phyloP scores from a whole-genome alignment of 2,797 vertebrate genomes.

The Cynodonichthys magdalenae region DNA sequence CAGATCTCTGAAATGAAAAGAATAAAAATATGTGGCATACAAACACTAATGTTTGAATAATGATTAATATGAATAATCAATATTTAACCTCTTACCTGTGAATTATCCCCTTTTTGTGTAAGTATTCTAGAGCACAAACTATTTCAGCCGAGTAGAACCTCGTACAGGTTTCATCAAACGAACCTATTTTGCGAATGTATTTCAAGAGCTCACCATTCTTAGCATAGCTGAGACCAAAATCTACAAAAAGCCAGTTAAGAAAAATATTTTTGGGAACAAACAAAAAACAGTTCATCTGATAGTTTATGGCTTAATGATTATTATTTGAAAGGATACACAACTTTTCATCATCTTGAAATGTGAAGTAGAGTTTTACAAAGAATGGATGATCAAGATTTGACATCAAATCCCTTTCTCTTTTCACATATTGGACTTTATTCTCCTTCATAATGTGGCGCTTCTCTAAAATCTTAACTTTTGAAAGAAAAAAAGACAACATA shows the following conservation, averaged over 20 bases:
- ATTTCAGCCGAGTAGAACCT: conserved; percentile 98
- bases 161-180: conserved; percentile 98
- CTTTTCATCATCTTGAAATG: conserved; percentile 99
- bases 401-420: conserved; percentile 96
- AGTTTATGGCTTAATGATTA: neutral
- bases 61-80: neutral
- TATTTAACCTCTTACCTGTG: conserved; percentile 87
- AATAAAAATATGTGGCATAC: conserved; percentile 1
- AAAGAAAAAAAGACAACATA: conserved; percentile 33
- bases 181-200: conserved; percentile 99
- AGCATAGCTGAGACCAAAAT: conserved; percentile 99
- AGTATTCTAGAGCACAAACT: conserved; percentile 95
- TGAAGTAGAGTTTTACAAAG: conserved; percentile 99
- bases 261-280: conserved; percentile 26
- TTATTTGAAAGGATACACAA: conserved; percentile 93
- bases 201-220: conserved; percentile 99
- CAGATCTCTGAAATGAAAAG: conserved; percentile 89
- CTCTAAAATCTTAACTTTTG: conserved; percentile 97
- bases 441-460: conserved; percentile 99
- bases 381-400: conserved; percentile 97
- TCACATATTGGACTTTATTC: conserved; percentile 98
- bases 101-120: conserved; percentile 97
- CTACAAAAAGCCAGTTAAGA: conserved; percentile 87
- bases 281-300: neutral
- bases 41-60: neutral